Percentiles rank a stretch among this genome's conserved stretches.
phyloP scores from a whole-genome alignment of 1,140 invertebrate genomes.

The Procambarus virginalis region DNA sequence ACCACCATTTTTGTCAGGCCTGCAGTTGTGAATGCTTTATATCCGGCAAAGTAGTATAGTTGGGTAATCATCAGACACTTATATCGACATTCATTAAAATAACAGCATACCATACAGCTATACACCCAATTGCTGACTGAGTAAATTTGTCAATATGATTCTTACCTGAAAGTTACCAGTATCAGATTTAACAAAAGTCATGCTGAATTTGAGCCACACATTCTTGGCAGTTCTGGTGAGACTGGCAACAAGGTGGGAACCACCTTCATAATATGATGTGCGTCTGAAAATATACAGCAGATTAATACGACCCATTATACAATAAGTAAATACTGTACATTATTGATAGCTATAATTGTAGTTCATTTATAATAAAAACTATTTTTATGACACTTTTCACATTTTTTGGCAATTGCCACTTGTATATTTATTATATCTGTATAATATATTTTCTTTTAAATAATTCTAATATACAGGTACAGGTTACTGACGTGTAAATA shows the following conservation, averaged over 20 bases:
- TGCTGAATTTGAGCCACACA: neutral
- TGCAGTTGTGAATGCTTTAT: too few species aligned
- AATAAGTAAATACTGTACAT: neutral
- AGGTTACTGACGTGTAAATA: constrained; percentile 19
- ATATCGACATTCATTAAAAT: too few species aligned
- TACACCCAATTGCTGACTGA: too few species aligned
- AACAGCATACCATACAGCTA: too few species aligned
- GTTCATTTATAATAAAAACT: neutral
- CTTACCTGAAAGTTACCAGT: neutral
- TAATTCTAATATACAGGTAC: neutral
- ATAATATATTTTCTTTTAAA: neutral
- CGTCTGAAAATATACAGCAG: neutral
- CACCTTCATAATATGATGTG: neutral
- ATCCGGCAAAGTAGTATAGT: too few species aligned
- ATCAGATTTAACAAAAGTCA: neutral
- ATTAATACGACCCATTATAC: neutral
- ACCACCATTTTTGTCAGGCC: too few species aligned
- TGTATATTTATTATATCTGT: neutral
- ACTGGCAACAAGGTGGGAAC: neutral
- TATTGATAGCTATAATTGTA: neutral
- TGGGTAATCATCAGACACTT: too few species aligned
- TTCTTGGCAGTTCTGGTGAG: neutral
- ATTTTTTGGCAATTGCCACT: neutral
- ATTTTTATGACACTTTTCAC: neutral
- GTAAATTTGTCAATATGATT: too few species aligned